These are phyloP conservation scores for Lasioglossum malachurum DNA, from an alignment of 2,888 invertebrate species.

Conservation along the genomic window DNA sequence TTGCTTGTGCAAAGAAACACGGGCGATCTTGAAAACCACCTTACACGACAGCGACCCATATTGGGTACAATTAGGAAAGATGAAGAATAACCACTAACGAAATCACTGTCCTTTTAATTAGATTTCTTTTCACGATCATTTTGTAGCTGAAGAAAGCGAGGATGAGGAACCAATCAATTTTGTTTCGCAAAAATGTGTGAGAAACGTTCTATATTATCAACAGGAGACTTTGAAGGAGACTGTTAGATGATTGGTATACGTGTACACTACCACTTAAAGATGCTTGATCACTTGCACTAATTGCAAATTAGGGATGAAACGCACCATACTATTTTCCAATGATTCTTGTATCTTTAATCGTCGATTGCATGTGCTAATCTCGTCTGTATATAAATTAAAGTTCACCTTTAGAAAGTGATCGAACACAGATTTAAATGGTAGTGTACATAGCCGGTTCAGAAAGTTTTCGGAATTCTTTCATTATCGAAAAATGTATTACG, in stretches of 20 bases:
- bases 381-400: not conserved
- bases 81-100: not conserved
- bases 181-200: not conserved
- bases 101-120: not conserved
- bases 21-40: not conserved
- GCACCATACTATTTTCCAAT: not conserved
- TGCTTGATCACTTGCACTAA: not conserved
- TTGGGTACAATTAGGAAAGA: not conserved
- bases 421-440: not conserved
- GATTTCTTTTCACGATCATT: not conserved
- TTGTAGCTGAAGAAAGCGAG: not conserved
- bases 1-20: not conserved
- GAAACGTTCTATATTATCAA: not conserved
- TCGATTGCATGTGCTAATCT: not conserved
- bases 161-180: not conserved
- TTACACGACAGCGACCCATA: not conserved
- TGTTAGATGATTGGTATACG: not conserved
- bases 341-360: not conserved
- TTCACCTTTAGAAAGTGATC: not conserved
- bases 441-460: not conserved
- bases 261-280: not conserved
- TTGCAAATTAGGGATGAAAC: not conserved
- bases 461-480: constrained; percentile 9
- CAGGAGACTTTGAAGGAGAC: not conserved
- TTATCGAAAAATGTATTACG: not conserved